Conservation (phyloP, 2,888 invertebrate species). For the Brenthis ino region DNA sequence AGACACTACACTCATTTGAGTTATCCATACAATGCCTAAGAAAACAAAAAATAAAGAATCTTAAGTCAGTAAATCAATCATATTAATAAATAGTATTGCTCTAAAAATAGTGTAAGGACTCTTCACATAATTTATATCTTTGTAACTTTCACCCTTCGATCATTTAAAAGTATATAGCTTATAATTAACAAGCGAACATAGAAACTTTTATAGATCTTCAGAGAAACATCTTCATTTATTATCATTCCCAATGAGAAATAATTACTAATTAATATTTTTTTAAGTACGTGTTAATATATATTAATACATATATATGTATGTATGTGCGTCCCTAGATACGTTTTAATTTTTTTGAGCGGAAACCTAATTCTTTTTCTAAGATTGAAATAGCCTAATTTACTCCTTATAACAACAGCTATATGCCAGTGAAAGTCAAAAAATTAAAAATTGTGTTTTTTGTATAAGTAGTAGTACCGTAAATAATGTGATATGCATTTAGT, state of each 20-base stretch:
- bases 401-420: too few species aligned
- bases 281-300: background rate
- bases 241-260: constrained; percentile 14
- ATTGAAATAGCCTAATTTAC: too few species aligned
- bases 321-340: too few species aligned
- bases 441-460: too few species aligned
- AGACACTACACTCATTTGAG: too few species aligned
- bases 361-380: too few species aligned
- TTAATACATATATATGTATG: background rate
- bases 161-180: constrained; percentile 63
- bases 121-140: constrained; percentile 43
- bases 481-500: too few species aligned
- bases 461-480: too few species aligned
- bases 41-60: background rate
- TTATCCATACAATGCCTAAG: too few species aligned
- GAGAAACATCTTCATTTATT: constrained; percentile 28
- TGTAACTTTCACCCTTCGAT: constrained; percentile 46
- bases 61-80: background rate
- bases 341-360: too few species aligned
- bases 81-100: background rate
- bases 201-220: constrained; percentile 56
- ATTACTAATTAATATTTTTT: background rate
- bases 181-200: constrained; percentile 59
- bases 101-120: background rate
- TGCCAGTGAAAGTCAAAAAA: too few species aligned